Base-by-base conservation (phyloP, 2,113 vertebrate genomes). In the Saccopteryx leptura region DNA sequence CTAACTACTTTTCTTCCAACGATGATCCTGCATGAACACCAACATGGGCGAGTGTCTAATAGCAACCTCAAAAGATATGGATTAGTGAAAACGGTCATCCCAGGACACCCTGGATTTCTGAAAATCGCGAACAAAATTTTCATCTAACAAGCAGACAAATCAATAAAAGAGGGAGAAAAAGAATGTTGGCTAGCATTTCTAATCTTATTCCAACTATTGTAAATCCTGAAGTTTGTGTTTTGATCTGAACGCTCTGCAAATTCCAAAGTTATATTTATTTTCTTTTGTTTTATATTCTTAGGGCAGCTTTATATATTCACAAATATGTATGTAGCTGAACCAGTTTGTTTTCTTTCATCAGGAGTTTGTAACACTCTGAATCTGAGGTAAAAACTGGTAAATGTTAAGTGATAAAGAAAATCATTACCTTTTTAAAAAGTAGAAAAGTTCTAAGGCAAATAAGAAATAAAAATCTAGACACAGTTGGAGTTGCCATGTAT, bases 371-470 rank as follows among this genome's bases (percentile, higher is more conserved):
- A 90, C 9, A 93, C 89, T 28, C 72, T 92, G 33, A 94, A 63
- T 69, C 21, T 93, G 54, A 63, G 46, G 33, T 91, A 39, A 71
- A 93, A 94, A 94, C 9, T 92, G 52, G 48, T 94, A 89, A 94
- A 90, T 88, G 61, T 84, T 85, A 92, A 92, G 93, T 65, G 33
- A 74, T 65, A n/a, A 83, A 92, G 58, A 33, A 96, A 95, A 91
- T 68, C 23, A 46, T 88, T 93, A 92, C 9, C 48, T 95, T 89
- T 91, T 56, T 84, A 90, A 9, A 94, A 90, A 93, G 66, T 58
- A 94, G 72, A 93, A 93, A 96, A 76, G 18, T 93, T 95, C 15
- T 69, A 92, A 96, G 21, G 10, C 65, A 91, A 81, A 88, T 87
- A 91, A 95, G 18, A 5, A n/a, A 48, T 93, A 89, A 93, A 92